phyloP scores from a whole-genome alignment of 2,888 invertebrate genomes.

The Agonopterix alstromeriana region DNA sequence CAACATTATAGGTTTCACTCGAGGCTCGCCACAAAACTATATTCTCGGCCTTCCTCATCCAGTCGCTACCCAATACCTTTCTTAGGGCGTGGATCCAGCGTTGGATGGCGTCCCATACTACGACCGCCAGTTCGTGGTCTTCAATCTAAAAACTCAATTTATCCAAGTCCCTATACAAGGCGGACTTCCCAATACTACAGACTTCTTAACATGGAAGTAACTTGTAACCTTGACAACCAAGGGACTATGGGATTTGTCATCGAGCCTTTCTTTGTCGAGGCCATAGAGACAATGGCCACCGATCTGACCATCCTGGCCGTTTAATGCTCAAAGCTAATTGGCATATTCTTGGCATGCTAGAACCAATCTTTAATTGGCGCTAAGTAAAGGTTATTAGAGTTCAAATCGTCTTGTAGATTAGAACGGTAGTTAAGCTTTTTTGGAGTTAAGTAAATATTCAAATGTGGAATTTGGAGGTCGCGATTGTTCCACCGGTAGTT shows the following conservation, averaged over 20 bases:
- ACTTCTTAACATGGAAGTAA: conserved; percentile 27
- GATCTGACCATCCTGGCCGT: conserved; percentile 54
- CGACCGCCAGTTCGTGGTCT: no score
- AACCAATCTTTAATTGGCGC: conserved; percentile 14
- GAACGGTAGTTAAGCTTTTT: conserved; percentile 26
- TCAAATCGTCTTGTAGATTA: conserved; percentile 7
- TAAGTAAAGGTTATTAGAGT: conserved; percentile 4
- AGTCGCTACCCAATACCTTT: no score
- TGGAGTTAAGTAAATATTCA: conserved; percentile 34
- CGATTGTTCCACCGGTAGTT: conserved; percentile 35
- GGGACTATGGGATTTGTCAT: conserved; percentile 50
- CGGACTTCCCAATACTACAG: conserved; percentile 24
- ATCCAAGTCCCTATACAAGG: conserved; percentile 5
- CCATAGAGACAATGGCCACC: conserved; percentile 53
- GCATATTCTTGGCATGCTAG: conserved; percentile 26
- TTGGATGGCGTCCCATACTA: no score
- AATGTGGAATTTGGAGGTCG: conserved; percentile 73
- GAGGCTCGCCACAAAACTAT: background rate
- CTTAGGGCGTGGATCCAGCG: no score
- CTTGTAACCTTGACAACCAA: conserved; percentile 58
- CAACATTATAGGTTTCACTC: background rate
- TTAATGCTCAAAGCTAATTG: conserved; percentile 48
- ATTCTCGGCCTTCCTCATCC: no score
- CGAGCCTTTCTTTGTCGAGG: conserved; percentile 64
- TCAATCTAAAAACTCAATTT: background rate